These are phyloP conservation scores for Zosterops borbonicus DNA, from an alignment of 2,113 vertebrate species.

Conservation along the genomic window DNA sequence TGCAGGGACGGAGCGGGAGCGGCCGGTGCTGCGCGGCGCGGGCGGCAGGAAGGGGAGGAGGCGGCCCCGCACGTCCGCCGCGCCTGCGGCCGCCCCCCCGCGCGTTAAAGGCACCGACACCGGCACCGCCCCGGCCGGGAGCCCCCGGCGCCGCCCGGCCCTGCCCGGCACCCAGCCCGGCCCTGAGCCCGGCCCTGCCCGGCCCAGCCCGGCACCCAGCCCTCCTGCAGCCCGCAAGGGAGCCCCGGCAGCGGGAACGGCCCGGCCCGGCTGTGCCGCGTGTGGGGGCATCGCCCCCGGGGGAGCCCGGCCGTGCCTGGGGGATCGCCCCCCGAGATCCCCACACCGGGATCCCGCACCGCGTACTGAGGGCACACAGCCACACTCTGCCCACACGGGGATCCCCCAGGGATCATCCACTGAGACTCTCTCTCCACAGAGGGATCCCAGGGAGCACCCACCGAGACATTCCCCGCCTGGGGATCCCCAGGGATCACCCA, in stretches of 20 bases:
- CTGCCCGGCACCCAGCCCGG: not conserved
- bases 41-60: too few species aligned
- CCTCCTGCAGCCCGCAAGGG: too few species aligned
- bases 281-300: not conserved
- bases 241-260: not conserved
- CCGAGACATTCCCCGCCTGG: rapidly evolving
- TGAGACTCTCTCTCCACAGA: too few species aligned
- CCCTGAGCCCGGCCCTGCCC: too few species aligned
- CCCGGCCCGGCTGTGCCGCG: not conserved
- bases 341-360: not conserved
- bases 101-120: too few species aligned
- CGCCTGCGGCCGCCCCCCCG: too few species aligned
- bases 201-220: too few species aligned
- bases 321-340: not conserved
- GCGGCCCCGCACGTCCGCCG: too few species aligned
- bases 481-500: not conserved
- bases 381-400: rapidly evolving
- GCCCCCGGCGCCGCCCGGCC: not conserved
- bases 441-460: not conserved
- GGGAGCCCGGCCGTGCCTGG: not conserved
- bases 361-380: not conserved
- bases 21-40: too few species aligned
- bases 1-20: too few species aligned
- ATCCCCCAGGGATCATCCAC: not conserved
- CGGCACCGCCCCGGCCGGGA: too few species aligned